A percentile compares a stretch with the other conserved stretches of the same genome.
These are phyloP conservation scores for Ara ararauna DNA, from an alignment of 2,797 vertebrate species.

Conservation along the genomic window DNA sequence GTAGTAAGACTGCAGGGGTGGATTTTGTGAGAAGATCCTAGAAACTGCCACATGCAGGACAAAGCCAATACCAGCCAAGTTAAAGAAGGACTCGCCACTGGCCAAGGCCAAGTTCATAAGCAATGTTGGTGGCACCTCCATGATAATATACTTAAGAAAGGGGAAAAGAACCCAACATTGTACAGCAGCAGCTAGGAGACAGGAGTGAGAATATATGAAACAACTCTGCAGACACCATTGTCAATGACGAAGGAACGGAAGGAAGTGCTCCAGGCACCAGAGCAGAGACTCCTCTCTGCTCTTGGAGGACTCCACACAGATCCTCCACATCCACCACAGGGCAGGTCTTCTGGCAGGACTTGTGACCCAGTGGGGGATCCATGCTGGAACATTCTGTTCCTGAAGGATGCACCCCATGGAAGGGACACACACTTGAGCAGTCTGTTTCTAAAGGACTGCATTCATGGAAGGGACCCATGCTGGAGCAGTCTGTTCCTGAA, in stretches of 20 bases:
- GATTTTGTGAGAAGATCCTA: background rate
- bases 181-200: background rate
- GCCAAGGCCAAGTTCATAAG: background rate
- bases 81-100: rapidly evolving
- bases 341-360: background rate
- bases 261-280: rapidly evolving
- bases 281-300: background rate
- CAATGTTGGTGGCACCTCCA: background rate
- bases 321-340: background rate
- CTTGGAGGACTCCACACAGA: background rate
- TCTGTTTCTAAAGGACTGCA: background rate
- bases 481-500: background rate
- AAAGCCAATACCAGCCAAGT: background rate
- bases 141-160: background rate
- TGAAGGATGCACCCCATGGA: background rate
- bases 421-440: background rate
- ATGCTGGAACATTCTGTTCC: rapidly evolving
- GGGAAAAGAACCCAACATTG: background rate
- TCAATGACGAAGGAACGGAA: background rate
- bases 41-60: background rate
- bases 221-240: background rate
- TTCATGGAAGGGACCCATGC: background rate
- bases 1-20: rapidly evolving
- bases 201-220: background rate
- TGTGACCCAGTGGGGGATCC: background rate